Evolutionary conservation across 1,140 invertebrate species (phyloP).

Genomic region (Drosophila nikananu): DNA sequence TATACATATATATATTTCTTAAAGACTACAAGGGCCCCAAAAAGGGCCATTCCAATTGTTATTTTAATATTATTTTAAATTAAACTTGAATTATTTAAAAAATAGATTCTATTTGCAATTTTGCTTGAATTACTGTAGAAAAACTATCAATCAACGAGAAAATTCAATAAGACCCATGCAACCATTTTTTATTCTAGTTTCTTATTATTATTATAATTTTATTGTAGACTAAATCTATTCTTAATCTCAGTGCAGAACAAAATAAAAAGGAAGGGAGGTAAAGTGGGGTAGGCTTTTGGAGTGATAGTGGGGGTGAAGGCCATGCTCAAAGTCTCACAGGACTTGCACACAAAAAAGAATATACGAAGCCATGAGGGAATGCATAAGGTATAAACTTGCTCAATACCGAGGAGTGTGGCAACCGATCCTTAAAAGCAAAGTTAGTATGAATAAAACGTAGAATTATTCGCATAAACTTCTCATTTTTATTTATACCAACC

Average conservation of each 20-base stretch:
- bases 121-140: too few relatives aligned
- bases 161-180: background rate
- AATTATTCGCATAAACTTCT: slow-evolving; percentile 43
- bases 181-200: background rate
- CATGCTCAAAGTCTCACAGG: slow-evolving; percentile 43
- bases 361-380: slow-evolving; percentile 42
- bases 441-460: slow-evolving; percentile 55
- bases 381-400: slow-evolving; percentile 21
- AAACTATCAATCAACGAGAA: too few relatives aligned
- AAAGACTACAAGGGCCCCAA: too few relatives aligned
- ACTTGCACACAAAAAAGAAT: slow-evolving; percentile 23
- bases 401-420: slow-evolving; percentile 8
- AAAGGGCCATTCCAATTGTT: too few relatives aligned
- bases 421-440: slow-evolving; percentile 41
- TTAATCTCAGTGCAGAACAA: background rate
- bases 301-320: slow-evolving; percentile 26
- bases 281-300: slow-evolving; percentile 25
- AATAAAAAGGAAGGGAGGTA: background rate
- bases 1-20: too few relatives aligned
- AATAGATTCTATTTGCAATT: too few relatives aligned
- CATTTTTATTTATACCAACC: slow-evolving; percentile 11
- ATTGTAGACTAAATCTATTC: background rate
- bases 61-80: too few relatives aligned
- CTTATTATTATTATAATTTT: background rate
- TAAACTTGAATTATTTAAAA: too few relatives aligned